Evolutionary conservation across 2,797 vertebrate species (phyloP).

Genomic region (Peromyscus eremicus): DNA sequence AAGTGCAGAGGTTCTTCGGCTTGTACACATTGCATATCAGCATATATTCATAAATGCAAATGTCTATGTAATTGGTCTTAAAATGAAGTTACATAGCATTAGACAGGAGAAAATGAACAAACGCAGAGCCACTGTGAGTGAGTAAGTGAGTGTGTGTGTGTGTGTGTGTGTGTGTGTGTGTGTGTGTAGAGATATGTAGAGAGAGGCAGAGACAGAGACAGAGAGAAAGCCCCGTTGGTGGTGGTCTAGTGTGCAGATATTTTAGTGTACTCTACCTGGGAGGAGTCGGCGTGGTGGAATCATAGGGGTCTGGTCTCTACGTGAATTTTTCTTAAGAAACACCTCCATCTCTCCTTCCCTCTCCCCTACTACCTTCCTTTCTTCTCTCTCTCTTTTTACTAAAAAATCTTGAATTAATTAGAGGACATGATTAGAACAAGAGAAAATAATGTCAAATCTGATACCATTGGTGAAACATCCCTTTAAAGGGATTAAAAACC

Average conservation of each 20-base stretch:
- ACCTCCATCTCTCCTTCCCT: background rate
- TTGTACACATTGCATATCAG: constrained; percentile 14
- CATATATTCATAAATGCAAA: constrained; percentile 61
- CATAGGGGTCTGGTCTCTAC: background rate
- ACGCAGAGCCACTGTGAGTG: constrained; percentile 45
- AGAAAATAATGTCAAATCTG: constrained; percentile 59
- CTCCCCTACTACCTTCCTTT: background rate
- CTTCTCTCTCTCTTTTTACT: background rate
- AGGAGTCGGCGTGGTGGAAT: background rate
- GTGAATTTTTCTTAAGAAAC: constrained; percentile 44
- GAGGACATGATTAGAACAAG: constrained; percentile 55
- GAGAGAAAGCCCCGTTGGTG: background rate
- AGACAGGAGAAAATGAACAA: constrained; percentile 59
- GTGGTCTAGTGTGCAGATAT: constrained; percentile 3
- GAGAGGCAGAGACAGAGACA: background rate
- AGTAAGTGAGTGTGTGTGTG: background rate
- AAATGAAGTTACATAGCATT: constrained; percentile 66
- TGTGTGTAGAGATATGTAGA: no score
- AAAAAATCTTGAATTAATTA: constrained; percentile 56
- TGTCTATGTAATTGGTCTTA: constrained; percentile 68
- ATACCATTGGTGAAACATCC: constrained; percentile 59
- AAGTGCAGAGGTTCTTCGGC: constrained; percentile 38
- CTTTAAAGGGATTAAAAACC: constrained; percentile 62
- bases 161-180: no score
- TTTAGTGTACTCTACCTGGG: background rate